phyloP scores from a whole-genome alignment of 2,113 vertebrate genomes.

The Neodontobutis hainanensis region DNA sequence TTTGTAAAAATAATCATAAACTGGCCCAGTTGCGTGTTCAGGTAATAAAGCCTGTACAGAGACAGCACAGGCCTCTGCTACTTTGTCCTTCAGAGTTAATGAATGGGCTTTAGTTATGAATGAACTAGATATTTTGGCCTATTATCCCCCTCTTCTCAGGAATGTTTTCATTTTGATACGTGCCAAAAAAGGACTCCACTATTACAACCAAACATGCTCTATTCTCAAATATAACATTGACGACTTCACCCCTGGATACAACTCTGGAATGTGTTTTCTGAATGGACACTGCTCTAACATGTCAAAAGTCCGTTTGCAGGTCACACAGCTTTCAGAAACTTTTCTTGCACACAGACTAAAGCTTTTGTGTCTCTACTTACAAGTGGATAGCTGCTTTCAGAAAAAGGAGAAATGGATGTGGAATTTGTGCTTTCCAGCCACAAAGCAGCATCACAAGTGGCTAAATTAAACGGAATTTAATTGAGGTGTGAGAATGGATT shows the following conservation, averaged over 20 bases:
- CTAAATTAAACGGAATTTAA: no score
- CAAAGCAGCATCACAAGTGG: no score
- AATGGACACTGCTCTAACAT: conserved; percentile 19
- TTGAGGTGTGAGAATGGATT: no score
- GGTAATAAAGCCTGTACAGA: neutral
- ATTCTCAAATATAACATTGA: conserved; percentile 11
- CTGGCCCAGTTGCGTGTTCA: no score
- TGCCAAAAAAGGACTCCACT: conserved; percentile 56
- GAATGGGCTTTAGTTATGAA: conserved; percentile 49
- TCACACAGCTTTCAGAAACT: neutral
- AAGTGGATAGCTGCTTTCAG: no score
- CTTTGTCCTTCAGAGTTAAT: conserved; percentile 29
- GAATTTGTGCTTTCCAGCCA: no score
- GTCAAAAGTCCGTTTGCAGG: conserved; percentile 28
- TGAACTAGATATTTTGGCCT: conserved; percentile 70
- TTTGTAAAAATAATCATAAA: neutral
- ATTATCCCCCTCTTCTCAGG: conserved; percentile 46
- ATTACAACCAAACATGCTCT: conserved; percentile 39
- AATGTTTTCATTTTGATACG: conserved; percentile 70
- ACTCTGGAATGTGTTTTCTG: conserved; percentile 40
- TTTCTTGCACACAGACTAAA: no score
- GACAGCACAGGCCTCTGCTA: conserved; percentile 9
- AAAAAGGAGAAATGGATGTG: no score
- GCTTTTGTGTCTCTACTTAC: no score
- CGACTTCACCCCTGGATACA: conserved; percentile 7